Base-by-base conservation (phyloP, 1,140 invertebrate genomes). In the Papilio glaucus region DNA sequence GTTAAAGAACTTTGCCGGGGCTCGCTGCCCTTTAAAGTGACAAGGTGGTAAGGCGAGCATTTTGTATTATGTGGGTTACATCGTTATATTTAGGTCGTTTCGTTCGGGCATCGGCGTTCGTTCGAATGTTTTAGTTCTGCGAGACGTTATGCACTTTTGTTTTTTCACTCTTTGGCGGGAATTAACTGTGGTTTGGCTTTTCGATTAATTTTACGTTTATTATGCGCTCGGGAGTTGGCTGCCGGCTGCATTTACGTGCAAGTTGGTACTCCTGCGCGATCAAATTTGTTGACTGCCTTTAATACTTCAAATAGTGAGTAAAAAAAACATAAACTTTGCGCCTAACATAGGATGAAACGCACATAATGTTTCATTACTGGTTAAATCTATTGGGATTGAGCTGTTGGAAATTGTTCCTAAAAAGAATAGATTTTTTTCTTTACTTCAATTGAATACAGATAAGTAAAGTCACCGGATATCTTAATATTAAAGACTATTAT, bases 51-150 rank as follows among this genome's bases (percentile, higher is more conserved):
- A 82, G 76, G 76, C 62, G 49, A 73, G 76, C 78, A 77, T 80
- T 83, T 80, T 77, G 80, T 80, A 81, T 83, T 84, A 86, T 86
- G 83, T 87, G 85, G 84, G 83, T 83, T 88, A 85, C 82, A 79
- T 83, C 72, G 78, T 81, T 85, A 88, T 88, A 88, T 89, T 88
- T 89, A 89, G 87, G 84, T 72, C 83, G 83, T 79, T 83, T 79
- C 76, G 76, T 71, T 78, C 38, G 63, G 29, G 61, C 61, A 63
- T 63, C 61, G 70, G 72, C 71, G 73, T 73, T 75, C 65, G 72
- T 78, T 73, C 73, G 71, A 71, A 75, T 71, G 70, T 60, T 57
- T 70, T 53, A 62, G 61, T 57, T 62, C 60, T 68, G 76, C 74
- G 62, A 57, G 49, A 73, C 73, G 76, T 63, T 79, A 77, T 72